Conservation (phyloP, 2,113 vertebrate genomes). For the Petrocephalus microphthalmus region DNA sequence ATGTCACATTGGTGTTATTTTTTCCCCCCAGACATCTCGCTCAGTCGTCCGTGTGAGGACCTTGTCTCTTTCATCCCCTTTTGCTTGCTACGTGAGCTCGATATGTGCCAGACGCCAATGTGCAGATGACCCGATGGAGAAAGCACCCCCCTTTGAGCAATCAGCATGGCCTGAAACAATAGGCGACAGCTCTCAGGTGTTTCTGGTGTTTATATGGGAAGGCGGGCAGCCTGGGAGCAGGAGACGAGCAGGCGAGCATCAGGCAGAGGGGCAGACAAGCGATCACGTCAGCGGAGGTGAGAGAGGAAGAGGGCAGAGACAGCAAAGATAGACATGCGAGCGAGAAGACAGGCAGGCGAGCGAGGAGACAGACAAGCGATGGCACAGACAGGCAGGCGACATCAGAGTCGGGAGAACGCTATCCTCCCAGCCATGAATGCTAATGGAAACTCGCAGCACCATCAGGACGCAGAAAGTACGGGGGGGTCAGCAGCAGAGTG, state of each 20-base stretch:
- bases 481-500: neutral
- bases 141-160: neutral
- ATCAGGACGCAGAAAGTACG: neutral
- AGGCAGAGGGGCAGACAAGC: neutral
- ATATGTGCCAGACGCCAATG: neutral
- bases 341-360: neutral
- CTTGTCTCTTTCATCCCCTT: neutral
- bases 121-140: neutral
- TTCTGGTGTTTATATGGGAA: neutral
- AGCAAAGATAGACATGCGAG: neutral
- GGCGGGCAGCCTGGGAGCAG: neutral
- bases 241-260: neutral
- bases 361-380: neutral
- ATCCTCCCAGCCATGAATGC: neutral
- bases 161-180: neutral
- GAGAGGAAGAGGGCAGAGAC: neutral
- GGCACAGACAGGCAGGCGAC: neutral
- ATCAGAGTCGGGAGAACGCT: neutral
- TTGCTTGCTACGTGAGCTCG: neutral
- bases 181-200: neutral
- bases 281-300: neutral
- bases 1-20: neutral
- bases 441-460: neutral
- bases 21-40: neutral
- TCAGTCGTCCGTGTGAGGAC: neutral